Percentiles rank a stretch among this genome's conserved stretches.
Evolutionary conservation across 2,797 vertebrate genomes (phyloP).

Genomic region (Parauchenoglanis ngamensis): DNA sequence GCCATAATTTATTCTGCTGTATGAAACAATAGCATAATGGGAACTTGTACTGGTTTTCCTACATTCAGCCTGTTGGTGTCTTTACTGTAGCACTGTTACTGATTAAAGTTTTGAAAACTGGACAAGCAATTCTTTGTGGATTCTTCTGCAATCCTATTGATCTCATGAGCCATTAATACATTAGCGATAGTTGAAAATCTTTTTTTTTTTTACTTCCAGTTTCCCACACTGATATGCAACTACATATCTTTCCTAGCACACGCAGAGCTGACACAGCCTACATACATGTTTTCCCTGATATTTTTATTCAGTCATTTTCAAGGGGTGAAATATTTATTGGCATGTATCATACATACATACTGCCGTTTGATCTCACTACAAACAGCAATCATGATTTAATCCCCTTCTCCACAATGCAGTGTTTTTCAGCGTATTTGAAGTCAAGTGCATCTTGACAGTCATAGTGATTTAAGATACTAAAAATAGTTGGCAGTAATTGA

Average conservation of each 20-base stretch:
- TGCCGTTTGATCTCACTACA: conserved; percentile 51
- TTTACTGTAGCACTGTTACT: conserved; percentile 92
- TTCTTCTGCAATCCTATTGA: neutral
- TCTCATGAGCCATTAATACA: neutral
- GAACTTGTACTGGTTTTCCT: conserved; percentile 89
- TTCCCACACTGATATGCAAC: neutral
- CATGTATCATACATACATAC: conserved; percentile 40
- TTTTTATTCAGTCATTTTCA: conserved; percentile 43
- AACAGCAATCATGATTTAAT: conserved; percentile 61
- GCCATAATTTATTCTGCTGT: conserved; percentile 98
- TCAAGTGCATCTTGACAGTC: conserved; percentile 63
- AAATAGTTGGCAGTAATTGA: conserved; percentile 62
- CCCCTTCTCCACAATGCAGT: conserved; percentile 60
- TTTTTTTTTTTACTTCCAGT: too few species aligned
- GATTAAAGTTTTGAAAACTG: conserved; percentile 84
- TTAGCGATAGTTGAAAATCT: neutral
- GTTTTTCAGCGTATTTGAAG: conserved; percentile 63
- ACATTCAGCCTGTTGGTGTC: conserved; percentile 88
- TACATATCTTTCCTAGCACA: neutral
- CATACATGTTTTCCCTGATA: conserved; percentile 32
- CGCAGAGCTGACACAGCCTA: neutral
- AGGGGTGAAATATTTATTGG: conserved; percentile 46
- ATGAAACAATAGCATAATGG: conserved; percentile 90
- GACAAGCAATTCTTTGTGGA: conserved; percentile 42
- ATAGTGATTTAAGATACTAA: conserved; percentile 64